Percentiles rank a stretch among this genome's conserved stretches.
phyloP scores from a whole-genome alignment of 2,888 invertebrate genomes.

The Myathropa florea region DNA sequence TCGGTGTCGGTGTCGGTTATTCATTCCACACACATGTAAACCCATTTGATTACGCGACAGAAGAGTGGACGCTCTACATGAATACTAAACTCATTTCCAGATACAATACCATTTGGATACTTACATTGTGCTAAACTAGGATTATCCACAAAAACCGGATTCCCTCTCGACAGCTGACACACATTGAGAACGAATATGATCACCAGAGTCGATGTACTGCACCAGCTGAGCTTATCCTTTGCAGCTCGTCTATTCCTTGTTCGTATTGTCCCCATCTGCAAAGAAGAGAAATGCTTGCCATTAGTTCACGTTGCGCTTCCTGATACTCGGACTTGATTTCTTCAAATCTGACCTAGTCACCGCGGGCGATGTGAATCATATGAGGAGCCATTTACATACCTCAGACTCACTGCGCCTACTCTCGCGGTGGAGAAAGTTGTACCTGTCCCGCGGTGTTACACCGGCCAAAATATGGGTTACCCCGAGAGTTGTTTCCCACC shows the following conservation, averaged over 20 bases:
- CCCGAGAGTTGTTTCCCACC: background rate
- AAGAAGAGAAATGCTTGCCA: slow-evolving; percentile 58
- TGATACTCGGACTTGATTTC: background rate
- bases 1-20: slow-evolving; percentile 19
- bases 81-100: slow-evolving; percentile 17
- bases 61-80: slow-evolving; percentile 19
- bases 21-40: slow-evolving; percentile 51
- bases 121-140: slow-evolving; percentile 81
- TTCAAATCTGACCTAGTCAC: slow-evolving; percentile 54
- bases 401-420: slow-evolving; percentile 32
- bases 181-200: slow-evolving; percentile 72
- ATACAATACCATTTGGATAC: slow-evolving; percentile 72
- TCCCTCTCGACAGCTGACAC: slow-evolving; percentile 75
- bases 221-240: slow-evolving; percentile 31
- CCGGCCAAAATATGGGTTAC: slow-evolving; percentile 31
- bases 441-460: background rate
- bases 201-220: slow-evolving; percentile 43
- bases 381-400: slow-evolving; percentile 25
- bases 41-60: slow-evolving; percentile 62
- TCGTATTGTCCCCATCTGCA: slow-evolving; percentile 76
- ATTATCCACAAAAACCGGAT: slow-evolving; percentile 80
- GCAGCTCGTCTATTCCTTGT: slow-evolving; percentile 49
- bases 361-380: slow-evolving; percentile 44
- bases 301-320: slow-evolving; percentile 13
- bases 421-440: slow-evolving; percentile 63